phyloP scores from a whole-genome alignment of 2,888 invertebrate species.

The Nemapogon koenigi region DNA sequence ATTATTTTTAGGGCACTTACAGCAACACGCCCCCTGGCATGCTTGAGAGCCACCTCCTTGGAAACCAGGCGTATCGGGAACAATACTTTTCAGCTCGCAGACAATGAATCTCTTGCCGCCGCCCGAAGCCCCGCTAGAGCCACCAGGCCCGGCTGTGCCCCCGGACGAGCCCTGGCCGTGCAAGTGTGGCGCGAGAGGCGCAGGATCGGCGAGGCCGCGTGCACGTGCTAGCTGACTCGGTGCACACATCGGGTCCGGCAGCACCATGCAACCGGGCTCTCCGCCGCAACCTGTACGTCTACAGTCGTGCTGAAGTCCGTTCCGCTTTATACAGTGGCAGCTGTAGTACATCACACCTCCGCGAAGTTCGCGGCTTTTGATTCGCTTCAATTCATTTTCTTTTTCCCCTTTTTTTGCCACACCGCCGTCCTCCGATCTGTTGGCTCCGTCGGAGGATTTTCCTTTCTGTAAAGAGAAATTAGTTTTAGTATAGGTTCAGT shows the following conservation, averaged over 20 bases:
- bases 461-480: slow-evolving; percentile 32
- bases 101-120: slow-evolving; percentile 49
- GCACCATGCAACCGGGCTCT: slow-evolving; percentile 52
- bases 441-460: slow-evolving; percentile 25
- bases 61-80: too few relatives aligned
- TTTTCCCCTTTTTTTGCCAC: slow-evolving; percentile 45
- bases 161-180: slow-evolving; percentile 24
- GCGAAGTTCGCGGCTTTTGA: slow-evolving; percentile 59
- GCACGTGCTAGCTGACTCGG: slow-evolving; percentile 58
- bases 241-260: slow-evolving; percentile 62
- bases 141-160: slow-evolving; percentile 21
- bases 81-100: slow-evolving; percentile 47
- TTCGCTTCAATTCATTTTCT: slow-evolving; percentile 50
- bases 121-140: slow-evolving; percentile 19
- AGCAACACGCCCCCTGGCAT: too few relatives aligned
- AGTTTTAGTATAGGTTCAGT: slow-evolving; percentile 2
- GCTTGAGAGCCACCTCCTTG: too few relatives aligned
- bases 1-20: too few relatives aligned
- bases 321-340: slow-evolving; percentile 65
- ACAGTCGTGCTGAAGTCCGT: slow-evolving; percentile 67
- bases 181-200: slow-evolving; percentile 35
- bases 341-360: slow-evolving; percentile 62
- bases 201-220: slow-evolving; percentile 45
- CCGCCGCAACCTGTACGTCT: slow-evolving; percentile 60
- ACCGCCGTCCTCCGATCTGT: slow-evolving; percentile 36